A percentile compares a stretch with the other conserved stretches of the same genome.
These are phyloP conservation scores for Capitella teleta DNA, from an alignment of 1,140 invertebrate genomes.

Conservation along the genomic window DNA sequence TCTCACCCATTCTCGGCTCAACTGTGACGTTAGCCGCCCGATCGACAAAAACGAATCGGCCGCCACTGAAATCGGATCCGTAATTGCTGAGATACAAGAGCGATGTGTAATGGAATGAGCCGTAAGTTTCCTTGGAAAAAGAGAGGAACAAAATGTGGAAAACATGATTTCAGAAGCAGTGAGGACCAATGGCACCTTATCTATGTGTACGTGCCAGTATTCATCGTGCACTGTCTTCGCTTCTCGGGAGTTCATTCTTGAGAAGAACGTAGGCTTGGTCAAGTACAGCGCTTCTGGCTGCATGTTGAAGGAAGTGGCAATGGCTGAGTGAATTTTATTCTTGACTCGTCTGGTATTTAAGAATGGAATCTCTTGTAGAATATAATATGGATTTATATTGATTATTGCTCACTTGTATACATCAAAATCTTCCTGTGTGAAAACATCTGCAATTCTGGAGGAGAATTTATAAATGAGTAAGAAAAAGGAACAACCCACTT, in stretches of 20 bases:
- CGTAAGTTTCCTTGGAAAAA: conserved; percentile 61
- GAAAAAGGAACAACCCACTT: conserved; percentile 23
- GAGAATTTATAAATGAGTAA: neutral
- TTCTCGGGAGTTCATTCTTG: conserved; percentile 56
- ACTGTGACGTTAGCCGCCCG: conserved; percentile 53
- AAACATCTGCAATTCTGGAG: neutral
- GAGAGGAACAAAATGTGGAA: neutral
- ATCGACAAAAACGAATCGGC: conserved; percentile 71
- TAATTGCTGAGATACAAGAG: conserved; percentile 68
- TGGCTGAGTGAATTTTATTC: conserved; percentile 62
- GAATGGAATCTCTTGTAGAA: neutral
- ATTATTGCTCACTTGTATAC: neutral
- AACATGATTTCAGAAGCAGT: neutral
- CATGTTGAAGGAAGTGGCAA: conserved; percentile 65
- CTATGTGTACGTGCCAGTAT: conserved; percentile 77
- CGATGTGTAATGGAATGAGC: conserved; percentile 74
- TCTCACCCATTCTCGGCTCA: conserved; percentile 61
- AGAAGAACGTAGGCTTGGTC: conserved; percentile 76
- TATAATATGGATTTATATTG: neutral
- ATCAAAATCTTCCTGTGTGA: neutral
- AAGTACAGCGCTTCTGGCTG: conserved; percentile 55
- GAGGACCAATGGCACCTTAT: conserved; percentile 52
- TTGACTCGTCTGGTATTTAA: conserved; percentile 51
- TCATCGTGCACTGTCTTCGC: conserved; percentile 67
- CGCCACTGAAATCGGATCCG: conserved; percentile 63